Conservation (phyloP, 2,888 invertebrate genomes). For the Erebia aethiops region DNA sequence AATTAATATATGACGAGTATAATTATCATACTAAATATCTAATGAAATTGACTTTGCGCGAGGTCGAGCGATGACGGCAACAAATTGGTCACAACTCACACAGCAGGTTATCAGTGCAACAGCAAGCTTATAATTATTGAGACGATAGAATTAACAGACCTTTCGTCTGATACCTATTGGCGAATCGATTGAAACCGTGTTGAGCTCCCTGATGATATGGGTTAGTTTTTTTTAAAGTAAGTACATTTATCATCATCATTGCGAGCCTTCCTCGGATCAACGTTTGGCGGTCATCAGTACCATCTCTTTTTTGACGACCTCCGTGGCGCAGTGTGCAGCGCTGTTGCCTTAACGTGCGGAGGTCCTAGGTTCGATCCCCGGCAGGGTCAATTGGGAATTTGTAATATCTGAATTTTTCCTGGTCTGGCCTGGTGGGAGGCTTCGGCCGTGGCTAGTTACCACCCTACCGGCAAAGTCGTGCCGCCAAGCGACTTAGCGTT, state of each 20-base stretch:
- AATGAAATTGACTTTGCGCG: conserved; percentile 31
- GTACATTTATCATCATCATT: neutral
- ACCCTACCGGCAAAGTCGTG: too few species aligned
- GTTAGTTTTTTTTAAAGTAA: neutral
- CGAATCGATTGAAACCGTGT: neutral
- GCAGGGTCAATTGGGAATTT: too few species aligned
- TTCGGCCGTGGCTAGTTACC: too few species aligned
- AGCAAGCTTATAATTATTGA: conserved; percentile 1
- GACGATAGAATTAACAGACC: neutral
- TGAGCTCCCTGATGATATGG: neutral
- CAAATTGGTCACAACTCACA: conserved; percentile 15
- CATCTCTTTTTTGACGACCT: too few species aligned
- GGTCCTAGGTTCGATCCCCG: too few species aligned
- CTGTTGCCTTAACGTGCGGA: too few species aligned
- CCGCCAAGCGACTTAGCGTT: too few species aligned
- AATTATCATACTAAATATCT: conserved; percentile 16
- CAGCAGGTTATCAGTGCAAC: conserved; percentile 6
- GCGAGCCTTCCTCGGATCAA: neutral
- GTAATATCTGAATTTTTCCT: too few species aligned
- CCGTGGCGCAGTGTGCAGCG: too few species aligned
- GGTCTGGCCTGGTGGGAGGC: too few species aligned
- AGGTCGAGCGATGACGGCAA: conserved; percentile 33
- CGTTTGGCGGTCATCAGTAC: neutral
- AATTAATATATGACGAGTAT: conserved; percentile 16
- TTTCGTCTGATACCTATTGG: neutral